These are phyloP conservation scores for Erpetoichthys calabaricus DNA, from an alignment of 2,797 vertebrate genomes.

Conservation along the genomic window DNA sequence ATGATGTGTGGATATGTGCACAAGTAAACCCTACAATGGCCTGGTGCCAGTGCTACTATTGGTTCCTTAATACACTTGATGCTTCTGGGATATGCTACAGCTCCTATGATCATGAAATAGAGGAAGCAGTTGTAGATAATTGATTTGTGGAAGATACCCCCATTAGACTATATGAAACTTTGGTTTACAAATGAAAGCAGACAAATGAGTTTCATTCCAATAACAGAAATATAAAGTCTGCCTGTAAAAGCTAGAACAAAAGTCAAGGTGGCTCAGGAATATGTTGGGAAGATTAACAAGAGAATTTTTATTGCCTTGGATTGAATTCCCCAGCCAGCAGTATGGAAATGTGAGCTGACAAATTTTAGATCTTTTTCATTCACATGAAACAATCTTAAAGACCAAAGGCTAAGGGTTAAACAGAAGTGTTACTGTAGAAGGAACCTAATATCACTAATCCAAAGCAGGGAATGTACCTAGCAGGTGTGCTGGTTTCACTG, in stretches of 20 bases:
- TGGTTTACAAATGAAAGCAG: no score
- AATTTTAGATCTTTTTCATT: neutral
- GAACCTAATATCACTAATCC: neutral
- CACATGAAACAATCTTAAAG: neutral
- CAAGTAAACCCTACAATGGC: no score
- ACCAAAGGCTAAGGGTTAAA: constrained; percentile 5
- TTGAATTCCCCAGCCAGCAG: neutral
- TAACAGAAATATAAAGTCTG: neutral
- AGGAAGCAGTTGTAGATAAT: no score
- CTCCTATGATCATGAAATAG: no score
- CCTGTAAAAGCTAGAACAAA: neutral
- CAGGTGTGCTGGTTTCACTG: no score
- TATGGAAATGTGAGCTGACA: neutral
- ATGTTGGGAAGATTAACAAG: neutral
- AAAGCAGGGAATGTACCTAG: neutral
- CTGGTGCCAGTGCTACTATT: no score
- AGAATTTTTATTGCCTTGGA: neutral
- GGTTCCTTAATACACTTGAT: no score
- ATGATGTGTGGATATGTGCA: no score
- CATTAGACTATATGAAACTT: no score
- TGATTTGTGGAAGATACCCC: no score
- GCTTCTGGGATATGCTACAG: no score
- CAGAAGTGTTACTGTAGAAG: neutral
- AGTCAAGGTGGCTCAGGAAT: neutral
- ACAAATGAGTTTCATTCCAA: no score